These are phyloP conservation scores for Ctenomys sociabilis DNA, from an alignment of 2,113 vertebrate species.

Conservation along the genomic window DNA sequence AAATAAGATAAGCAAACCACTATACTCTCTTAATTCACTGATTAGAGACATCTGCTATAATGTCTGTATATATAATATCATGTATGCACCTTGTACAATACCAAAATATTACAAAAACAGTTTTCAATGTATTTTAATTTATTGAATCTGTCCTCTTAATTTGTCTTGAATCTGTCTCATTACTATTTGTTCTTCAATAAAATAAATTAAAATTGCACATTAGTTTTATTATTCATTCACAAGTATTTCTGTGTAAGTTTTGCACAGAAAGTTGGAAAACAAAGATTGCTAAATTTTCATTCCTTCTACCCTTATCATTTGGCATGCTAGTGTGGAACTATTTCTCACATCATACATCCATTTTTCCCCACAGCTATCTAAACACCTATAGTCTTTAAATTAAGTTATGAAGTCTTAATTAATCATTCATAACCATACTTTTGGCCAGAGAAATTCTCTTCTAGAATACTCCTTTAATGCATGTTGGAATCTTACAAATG, in stretches of 20 bases:
- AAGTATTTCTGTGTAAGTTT: not conserved
- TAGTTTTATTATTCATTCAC: not conserved
- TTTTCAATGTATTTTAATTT: no score
- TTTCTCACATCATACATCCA: not conserved
- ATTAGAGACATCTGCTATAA: no score
- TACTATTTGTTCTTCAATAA: no score
- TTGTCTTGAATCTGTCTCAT: no score
- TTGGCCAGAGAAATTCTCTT: not conserved
- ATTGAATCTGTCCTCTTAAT: no score
- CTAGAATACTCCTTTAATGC: not conserved
- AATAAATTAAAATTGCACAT: not conserved
- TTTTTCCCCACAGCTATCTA: not conserved
- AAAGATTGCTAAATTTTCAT: not conserved
- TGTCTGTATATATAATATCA: no score
- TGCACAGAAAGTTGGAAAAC: not conserved
- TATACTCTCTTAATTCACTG: no score
- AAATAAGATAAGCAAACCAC: no score
- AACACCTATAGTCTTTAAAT: not conserved
- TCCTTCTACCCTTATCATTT: not conserved
- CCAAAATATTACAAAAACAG: no score
- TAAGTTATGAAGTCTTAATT: not conserved
- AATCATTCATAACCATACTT: not conserved
- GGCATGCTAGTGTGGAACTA: not conserved
- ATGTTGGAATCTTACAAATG: not conserved
- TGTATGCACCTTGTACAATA: no score